Base-by-base conservation (phyloP, 2,113 vertebrate species). In the Sarotherodon lohbergeri region DNA sequence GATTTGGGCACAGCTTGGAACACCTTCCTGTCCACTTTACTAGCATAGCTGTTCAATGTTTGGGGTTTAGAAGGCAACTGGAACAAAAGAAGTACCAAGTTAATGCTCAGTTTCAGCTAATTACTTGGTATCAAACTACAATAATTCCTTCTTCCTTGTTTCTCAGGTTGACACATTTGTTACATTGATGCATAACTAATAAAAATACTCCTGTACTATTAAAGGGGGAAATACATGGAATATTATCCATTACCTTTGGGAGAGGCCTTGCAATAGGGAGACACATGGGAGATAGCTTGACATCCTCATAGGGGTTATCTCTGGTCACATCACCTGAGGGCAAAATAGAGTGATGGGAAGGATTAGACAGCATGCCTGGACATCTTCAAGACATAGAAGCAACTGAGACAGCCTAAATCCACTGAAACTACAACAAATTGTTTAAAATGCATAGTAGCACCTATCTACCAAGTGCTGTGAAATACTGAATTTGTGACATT, bases 301-400 rank as follows among this genome's bases (percentile, higher is more conserved):
- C 96, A 86, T 98, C 98, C 94, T 99, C 98, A 85, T 98, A 99
- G 4, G 96, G 95, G 91, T 97, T 97, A 86, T 98, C 97, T 90
- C 97, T 97, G 80, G 90, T 78, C 68, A 95, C 95, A 81, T 97
- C 98, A 92, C 92, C 94, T 96, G 79, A 34, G 13, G 27, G 57
- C 43, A 68, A 19, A 7, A 48, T 22, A 80, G 61, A 78, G 52
- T 29, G 32, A 87, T 24, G 17, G 22, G 57, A 61, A 56, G n/a
- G 24, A 82, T 84, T n/a, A 85, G 11, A 85, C 8, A 16, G 46
- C 29, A 41, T 39, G 29, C 14, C 12, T 63, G 57, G 6, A 54
- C 19, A 11, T 13, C 78, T n/a, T 54, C 29, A 54, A 17, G 27
- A 52, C 55, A 59, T 4, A 50, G 34, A 66, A 29, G 17, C n/a